phyloP scores from a whole-genome alignment of 1,140 invertebrate species.

The Drosophila burlai region DNA sequence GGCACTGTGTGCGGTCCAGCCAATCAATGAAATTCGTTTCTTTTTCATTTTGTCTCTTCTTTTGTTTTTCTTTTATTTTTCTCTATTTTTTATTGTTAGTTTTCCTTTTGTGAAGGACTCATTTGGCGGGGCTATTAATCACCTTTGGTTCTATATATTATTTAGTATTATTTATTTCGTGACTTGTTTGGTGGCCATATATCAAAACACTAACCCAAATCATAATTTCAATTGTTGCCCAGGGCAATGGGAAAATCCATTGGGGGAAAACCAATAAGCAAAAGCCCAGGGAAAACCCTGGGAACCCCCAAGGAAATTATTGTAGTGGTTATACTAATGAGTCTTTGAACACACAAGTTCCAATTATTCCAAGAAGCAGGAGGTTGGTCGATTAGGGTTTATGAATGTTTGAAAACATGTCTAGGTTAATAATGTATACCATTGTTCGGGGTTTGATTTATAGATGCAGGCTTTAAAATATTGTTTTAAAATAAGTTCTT shows the following conservation, averaged over 20 bases:
- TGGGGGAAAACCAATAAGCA: conserved; percentile 14
- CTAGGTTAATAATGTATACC: background rate
- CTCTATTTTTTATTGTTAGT: conserved; percentile 22
- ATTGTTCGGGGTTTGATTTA: conserved; percentile 17
- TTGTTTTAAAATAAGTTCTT: background rate
- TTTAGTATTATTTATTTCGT: conserved; percentile 43
- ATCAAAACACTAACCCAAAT: conserved; percentile 72
- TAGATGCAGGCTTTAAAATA: background rate
- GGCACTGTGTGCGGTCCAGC: conserved; percentile 61
- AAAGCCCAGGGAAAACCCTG: conserved; percentile 10
- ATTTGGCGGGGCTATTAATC: conserved; percentile 60
- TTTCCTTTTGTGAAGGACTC: conserved; percentile 35
- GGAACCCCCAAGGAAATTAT: conserved; percentile 21
- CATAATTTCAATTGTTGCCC: conserved; percentile 69
- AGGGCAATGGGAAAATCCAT: conserved; percentile 27
- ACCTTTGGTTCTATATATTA: conserved; percentile 57
- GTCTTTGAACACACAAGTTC: background rate
- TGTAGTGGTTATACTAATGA: conserved; percentile 43
- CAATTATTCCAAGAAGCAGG: conserved; percentile 3
- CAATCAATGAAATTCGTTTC: conserved; percentile 69
- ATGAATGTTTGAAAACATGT: conserved; percentile 12
- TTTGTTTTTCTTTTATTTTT: conserved; percentile 7
- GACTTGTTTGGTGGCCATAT: conserved; percentile 51
- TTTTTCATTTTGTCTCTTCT: background rate
- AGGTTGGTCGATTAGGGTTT: background rate